Evolutionary conservation across 2,888 invertebrate species (phyloP).

Genomic region (Tethea ocularis): DNA sequence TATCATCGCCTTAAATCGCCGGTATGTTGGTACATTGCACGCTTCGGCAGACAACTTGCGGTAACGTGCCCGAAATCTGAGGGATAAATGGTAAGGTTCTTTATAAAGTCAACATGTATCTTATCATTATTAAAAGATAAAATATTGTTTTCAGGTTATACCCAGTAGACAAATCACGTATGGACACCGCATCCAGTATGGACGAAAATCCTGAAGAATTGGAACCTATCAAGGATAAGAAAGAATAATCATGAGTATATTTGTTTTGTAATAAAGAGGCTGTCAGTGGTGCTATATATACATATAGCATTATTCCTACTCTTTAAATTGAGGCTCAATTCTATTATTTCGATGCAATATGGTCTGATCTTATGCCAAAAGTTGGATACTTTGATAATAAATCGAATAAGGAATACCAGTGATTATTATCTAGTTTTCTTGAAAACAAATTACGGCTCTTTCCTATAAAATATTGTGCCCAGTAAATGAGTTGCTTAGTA

Average conservation of each 20-base stretch:
- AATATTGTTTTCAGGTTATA: constrained; percentile 87
- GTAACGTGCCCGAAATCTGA: no score
- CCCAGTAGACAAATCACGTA: constrained; percentile 95
- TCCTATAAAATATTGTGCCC: no score
- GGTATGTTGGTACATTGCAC: no score
- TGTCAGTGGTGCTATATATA: constrained; percentile 20
- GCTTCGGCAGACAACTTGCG: no score
- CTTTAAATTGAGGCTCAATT: background rate
- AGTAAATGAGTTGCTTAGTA: no score
- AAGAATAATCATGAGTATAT: constrained; percentile 46
- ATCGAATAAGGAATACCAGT: background rate
- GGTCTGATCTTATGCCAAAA: constrained; percentile 1
- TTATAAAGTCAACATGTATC: no score
- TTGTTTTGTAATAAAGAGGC: constrained; percentile 15
- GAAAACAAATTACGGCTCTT: no score
- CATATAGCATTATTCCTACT: background rate
- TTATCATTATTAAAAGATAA: background rate
- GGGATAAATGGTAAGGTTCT: background rate
- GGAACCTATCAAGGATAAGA: constrained; percentile 59
- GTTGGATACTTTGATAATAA: background rate
- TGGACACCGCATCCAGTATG: constrained; percentile 87
- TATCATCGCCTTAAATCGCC: no score
- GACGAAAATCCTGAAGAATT: constrained; percentile 72
- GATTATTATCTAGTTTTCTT: background rate
- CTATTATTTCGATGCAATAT: background rate